These are phyloP conservation scores for Buphagus erythrorhynchus DNA, from an alignment of 2,797 vertebrate species.

Conservation along the genomic window DNA sequence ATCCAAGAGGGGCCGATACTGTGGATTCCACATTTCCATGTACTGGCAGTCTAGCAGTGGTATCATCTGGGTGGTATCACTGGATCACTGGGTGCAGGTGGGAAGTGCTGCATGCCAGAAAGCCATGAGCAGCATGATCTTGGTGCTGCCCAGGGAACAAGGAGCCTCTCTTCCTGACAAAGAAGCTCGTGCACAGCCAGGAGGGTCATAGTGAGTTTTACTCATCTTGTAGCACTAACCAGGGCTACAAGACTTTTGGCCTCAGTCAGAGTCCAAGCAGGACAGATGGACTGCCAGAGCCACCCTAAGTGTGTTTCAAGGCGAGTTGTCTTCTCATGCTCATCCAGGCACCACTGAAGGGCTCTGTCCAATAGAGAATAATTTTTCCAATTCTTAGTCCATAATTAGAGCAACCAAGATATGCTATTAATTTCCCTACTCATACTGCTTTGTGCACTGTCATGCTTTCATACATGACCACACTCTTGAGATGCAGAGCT, in stretches of 20 bases:
- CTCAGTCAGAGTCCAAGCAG: neutral
- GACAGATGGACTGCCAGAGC: rapidly evolving
- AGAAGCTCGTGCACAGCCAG: neutral
- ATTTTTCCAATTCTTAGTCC: neutral
- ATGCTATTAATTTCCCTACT: neutral
- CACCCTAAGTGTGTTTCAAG: neutral
- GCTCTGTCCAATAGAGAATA: neutral
- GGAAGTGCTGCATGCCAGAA: neutral
- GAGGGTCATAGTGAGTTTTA: neutral
- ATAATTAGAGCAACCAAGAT: neutral
- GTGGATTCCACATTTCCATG: neutral
- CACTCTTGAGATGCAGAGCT: neutral
- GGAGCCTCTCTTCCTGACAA: neutral
- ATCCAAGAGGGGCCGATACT: neutral
- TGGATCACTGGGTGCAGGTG: neutral
- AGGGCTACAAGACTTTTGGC: neutral
- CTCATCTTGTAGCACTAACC: neutral
- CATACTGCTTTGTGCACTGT: neutral
- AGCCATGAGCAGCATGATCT: rapidly evolving
- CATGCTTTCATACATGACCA: neutral
- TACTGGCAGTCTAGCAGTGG: neutral
- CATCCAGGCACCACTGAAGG: rapidly evolving
- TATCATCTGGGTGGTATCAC: neutral
- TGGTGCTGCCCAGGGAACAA: rapidly evolving
- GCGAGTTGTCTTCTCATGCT: rapidly evolving